Base-by-base conservation (phyloP, 2,797 vertebrate species). In the Alcedo atthis region DNA sequence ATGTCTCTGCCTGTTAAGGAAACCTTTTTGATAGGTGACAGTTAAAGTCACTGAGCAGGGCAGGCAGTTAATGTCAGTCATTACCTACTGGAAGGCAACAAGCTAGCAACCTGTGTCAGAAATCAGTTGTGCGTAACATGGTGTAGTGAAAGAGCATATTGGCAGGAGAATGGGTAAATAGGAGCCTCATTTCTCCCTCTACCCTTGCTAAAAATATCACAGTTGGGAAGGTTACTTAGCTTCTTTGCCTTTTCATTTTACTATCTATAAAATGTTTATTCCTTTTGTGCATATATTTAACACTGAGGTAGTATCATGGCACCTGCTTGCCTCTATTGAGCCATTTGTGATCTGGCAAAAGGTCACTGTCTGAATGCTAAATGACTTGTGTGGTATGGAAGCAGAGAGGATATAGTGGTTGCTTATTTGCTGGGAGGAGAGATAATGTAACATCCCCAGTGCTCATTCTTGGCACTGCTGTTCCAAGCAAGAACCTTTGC, bases 91-190 rank as follows among this genome's bases (percentile, higher is more conserved):
- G 61, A 71, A 91, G 64, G 81, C 76, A 68, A 53, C 0, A 1
- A 90, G 49, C 46, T 24, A 48, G 62, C 75, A 87, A 66, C 58
- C 69, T 59, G 71, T 91, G 81, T 91, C 81, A 71, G 93, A 71
- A 94, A 58, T 62, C 12, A 66, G 49, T 75, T 3, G 6, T 46
- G 88, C 5, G 42, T 57, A 69, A 74, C 61, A 5, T 45, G 55
- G 71, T 33, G 62, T 58, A 89, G 46, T 58, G 71, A 84, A 69
- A 82, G 54, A 82, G 17, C 30, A 30, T 32, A 46, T 3, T 78
- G 67, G 48, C 55, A 88, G 40, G 15, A 78, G 80, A 78, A 48
- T 5, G 26, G 21, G 28, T 75, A 71, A 55, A 62, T 49, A 48
- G 57, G 33, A 71, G 45, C 80, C 67, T 51, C 26, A 8, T 71